These are phyloP conservation scores for Notolepis coatsorum DNA, from an alignment of 2,797 vertebrate genomes.

Conservation along the genomic window DNA sequence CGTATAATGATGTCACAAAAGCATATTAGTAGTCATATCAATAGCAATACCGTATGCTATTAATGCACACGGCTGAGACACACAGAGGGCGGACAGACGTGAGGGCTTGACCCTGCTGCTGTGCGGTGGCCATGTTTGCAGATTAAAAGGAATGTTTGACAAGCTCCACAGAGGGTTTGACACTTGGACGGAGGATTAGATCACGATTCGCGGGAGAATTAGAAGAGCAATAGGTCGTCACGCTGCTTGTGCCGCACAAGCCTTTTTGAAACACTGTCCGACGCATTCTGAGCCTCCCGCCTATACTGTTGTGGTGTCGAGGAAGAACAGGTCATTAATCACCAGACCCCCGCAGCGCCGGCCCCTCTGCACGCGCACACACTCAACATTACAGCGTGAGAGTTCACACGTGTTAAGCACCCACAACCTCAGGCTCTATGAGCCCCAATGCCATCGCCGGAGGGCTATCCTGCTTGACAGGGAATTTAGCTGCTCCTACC, in stretches of 20 bases:
- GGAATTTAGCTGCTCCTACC: too few species aligned
- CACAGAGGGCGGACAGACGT: neutral
- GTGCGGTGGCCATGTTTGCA: neutral
- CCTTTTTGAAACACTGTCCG: slow-evolving; percentile 24
- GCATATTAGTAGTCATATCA: too few species aligned
- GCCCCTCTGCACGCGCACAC: slow-evolving; percentile 10
- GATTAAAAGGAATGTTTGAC: slow-evolving; percentile 8
- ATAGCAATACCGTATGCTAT: slow-evolving; percentile 2
- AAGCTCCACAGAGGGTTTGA: neutral
- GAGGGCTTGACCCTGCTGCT: slow-evolving; percentile 7
- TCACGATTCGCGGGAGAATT: slow-evolving; percentile 4
- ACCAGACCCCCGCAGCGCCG: slow-evolving; percentile 1
- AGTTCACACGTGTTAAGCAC: too few species aligned
- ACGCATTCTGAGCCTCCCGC: slow-evolving; percentile 28
- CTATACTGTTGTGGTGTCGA: slow-evolving; percentile 30
- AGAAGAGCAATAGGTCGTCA: slow-evolving; percentile 10
- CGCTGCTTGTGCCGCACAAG: neutral
- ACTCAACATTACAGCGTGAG: slow-evolving; percentile 41
- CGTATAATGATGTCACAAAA: neutral
- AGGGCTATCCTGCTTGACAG: too few species aligned
- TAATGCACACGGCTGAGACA: neutral
- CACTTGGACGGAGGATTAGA: slow-evolving; percentile 11
- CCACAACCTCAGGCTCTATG: too few species aligned
- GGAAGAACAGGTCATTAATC: slow-evolving; percentile 54
- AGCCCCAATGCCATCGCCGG: too few species aligned